Percentiles rank a stretch among this genome's conserved stretches.
phyloP scores from a whole-genome alignment of 2,113 vertebrate species.

The Piliocolobus tephrosceles region DNA sequence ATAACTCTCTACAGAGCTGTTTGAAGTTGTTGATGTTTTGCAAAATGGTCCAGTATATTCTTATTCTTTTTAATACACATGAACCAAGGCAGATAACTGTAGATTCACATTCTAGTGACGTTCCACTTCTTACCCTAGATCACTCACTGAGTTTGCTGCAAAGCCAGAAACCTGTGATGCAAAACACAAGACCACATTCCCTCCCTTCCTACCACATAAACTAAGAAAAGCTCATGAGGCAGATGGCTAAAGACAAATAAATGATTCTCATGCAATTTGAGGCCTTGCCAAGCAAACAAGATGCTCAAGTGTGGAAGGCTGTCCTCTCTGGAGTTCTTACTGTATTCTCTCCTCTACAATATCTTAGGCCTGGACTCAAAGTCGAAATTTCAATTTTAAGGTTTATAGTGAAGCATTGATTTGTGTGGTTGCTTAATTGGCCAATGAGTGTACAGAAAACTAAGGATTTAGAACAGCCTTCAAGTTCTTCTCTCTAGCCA shows the following conservation, averaged over 20 bases:
- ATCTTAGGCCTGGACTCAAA: neutral
- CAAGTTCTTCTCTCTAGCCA: neutral
- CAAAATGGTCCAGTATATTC: neutral
- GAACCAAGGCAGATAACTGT: neutral
- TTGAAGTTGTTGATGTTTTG: neutral
- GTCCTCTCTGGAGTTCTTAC: neutral
- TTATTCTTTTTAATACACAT: neutral
- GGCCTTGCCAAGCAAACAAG: neutral
- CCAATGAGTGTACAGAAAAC: neutral
- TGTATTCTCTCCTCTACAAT: neutral
- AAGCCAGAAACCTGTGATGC: neutral
- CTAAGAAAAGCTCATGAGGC: slow-evolving; percentile 4
- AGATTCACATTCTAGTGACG: neutral
- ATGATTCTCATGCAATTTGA: neutral
- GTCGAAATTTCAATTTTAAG: neutral
- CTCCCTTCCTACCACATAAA: neutral
- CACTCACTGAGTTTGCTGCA: neutral
- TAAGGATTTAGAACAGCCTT: neutral
- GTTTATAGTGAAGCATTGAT: neutral
- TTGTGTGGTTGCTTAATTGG: neutral
- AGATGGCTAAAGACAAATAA: neutral
- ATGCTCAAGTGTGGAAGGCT: neutral
- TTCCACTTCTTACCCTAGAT: neutral
- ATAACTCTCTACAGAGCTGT: rapidly evolving
- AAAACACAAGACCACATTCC: neutral